Evolutionary conservation across 2,888 invertebrate genomes (phyloP).

Genomic region (Miltochrista miniata): DNA sequence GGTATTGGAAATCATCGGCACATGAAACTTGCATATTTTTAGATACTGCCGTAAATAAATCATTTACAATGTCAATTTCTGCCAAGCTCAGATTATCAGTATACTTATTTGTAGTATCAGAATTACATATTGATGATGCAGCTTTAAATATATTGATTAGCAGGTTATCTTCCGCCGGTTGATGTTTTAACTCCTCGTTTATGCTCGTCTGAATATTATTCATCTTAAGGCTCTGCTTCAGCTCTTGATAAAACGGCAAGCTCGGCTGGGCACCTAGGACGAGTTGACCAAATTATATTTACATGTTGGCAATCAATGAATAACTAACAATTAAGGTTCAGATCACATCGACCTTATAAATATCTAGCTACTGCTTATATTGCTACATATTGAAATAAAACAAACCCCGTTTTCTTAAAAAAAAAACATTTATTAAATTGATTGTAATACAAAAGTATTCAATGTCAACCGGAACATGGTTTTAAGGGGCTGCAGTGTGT

Average conservation of each 20-base stretch:
- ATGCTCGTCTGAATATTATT: slow-evolving; percentile 25
- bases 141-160: slow-evolving; percentile 17
- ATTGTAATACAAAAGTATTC: slow-evolving; percentile 15
- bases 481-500: slow-evolving; percentile 45
- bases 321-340: slow-evolving; percentile 10
- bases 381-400: slow-evolving; percentile 12
- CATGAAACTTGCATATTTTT: slow-evolving; percentile 45
- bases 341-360: slow-evolving; percentile 5
- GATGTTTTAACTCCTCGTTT: slow-evolving; percentile 26
- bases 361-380: slow-evolving; percentile 12
- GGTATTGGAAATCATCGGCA: slow-evolving; percentile 37
- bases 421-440: slow-evolving; percentile 32
- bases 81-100: slow-evolving; percentile 24
- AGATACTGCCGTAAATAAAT: slow-evolving; percentile 36
- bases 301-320: slow-evolving; percentile 20
- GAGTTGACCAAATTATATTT: slow-evolving; percentile 56
- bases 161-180: slow-evolving; percentile 23
- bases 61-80: slow-evolving; percentile 24
- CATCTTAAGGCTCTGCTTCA: slow-evolving; percentile 50
- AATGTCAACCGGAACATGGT: slow-evolving; percentile 9
- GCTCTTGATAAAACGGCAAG: slow-evolving; percentile 57
- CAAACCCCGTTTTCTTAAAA: slow-evolving; percentile 11
- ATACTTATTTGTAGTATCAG: slow-evolving; percentile 23
- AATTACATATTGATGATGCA: slow-evolving; percentile 20
- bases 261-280: slow-evolving; percentile 68